Conservation (phyloP, 2,113 vertebrate species). For the Phylloscopus trochilus region DNA sequence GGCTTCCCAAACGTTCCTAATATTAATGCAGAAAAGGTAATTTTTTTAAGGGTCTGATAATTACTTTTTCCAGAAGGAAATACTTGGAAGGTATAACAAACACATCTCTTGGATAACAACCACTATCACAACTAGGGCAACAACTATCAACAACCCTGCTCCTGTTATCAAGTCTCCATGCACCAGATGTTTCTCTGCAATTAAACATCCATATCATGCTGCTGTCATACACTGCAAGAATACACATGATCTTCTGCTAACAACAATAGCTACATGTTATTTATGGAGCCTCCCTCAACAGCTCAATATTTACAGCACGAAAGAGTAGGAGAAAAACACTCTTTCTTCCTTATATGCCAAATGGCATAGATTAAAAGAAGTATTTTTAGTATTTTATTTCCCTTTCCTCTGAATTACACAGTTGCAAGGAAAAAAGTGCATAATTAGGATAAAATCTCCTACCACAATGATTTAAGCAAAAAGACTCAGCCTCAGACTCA, state of each 20-base stretch:
- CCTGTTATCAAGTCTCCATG: neutral
- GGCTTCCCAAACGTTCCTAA: neutral
- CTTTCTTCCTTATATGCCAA: neutral
- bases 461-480: neutral
- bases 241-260: neutral
- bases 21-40: neutral
- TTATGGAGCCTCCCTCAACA: neutral
- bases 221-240: neutral
- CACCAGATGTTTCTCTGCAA: neutral
- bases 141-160: neutral
- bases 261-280: neutral
- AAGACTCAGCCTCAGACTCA: neutral
- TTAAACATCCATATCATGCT: neutral
- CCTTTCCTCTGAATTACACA: neutral
- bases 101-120: neutral
- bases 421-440: neutral
- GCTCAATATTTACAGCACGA: neutral
- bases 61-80: neutral
- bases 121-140: neutral
- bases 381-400: neutral
- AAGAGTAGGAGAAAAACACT: neutral
- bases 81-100: neutral
- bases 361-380: neutral
- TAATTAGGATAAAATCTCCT: neutral
- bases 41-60: neutral